Conservation (phyloP, 1,140 invertebrate species). For the Drosophila virilis region DNA sequence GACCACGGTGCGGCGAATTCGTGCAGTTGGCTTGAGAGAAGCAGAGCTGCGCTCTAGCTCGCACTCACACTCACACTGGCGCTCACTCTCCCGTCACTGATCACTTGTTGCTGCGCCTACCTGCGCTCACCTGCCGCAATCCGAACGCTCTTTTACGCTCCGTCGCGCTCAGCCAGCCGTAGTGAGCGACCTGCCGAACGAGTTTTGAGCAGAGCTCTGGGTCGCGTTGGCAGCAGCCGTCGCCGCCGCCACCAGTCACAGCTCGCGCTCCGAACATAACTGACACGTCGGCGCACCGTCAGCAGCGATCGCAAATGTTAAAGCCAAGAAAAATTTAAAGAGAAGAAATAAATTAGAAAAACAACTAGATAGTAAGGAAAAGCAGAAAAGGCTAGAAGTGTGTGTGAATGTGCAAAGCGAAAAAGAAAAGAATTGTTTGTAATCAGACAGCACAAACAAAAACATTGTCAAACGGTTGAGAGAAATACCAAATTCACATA, state of each 20-base stretch:
- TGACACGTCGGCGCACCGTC: conserved; percentile 79
- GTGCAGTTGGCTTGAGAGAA: not conserved
- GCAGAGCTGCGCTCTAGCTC: conserved; percentile 1
- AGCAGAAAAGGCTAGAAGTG: conserved; percentile 11
- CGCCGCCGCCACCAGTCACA: conserved; percentile 34
- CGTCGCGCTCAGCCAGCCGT: conserved; percentile 20
- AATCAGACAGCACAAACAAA: conserved; percentile 37
- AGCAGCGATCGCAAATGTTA: conserved; percentile 43
- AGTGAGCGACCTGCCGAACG: conserved; percentile 51
- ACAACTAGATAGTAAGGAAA: conserved; percentile 40
- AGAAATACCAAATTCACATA: conserved; percentile 6
- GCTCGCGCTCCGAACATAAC: conserved; percentile 80
- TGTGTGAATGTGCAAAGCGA: conserved; percentile 45
- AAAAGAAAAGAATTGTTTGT: conserved; percentile 56
- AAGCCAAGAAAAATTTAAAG: conserved; percentile 56
- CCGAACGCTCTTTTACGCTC: conserved; percentile 48
- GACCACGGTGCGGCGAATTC: conserved; percentile 69
- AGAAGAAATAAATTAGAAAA: conserved; percentile 40
- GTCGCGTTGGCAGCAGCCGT: conserved; percentile 50
- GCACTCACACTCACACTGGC: conserved; percentile 8
- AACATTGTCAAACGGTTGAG: conserved; percentile 29
- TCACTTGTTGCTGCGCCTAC: conserved; percentile 37
- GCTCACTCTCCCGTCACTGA: not conserved
- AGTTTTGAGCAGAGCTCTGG: conserved; percentile 53
- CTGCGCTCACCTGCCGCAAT: conserved; percentile 39